phyloP scores from a whole-genome alignment of 2,113 vertebrate species.

The Epinephelus moara region DNA sequence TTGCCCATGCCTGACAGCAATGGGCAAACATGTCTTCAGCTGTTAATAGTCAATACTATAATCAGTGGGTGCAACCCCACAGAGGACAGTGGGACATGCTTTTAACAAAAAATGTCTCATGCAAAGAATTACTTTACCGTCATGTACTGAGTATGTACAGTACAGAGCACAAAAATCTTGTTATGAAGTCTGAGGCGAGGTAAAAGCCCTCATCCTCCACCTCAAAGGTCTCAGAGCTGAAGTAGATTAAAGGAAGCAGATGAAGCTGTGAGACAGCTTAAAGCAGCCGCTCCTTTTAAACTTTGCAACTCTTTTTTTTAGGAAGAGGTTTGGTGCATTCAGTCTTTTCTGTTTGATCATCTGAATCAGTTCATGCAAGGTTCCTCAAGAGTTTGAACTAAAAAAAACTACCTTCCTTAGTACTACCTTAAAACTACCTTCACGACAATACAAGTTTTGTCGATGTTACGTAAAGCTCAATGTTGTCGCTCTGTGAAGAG shows the following conservation, averaged over 20 bases:
- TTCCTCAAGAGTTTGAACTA: not conserved
- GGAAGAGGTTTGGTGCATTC: not conserved
- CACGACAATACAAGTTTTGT: not conserved
- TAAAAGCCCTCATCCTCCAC: constrained; percentile 18
- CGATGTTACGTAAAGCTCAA: not conserved
- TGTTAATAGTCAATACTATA: too few relatives aligned
- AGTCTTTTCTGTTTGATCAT: constrained; percentile 21
- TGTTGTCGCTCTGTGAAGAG: not conserved
- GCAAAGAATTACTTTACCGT: not conserved
- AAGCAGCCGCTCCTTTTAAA: constrained; percentile 1
- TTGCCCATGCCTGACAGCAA: too few relatives aligned
- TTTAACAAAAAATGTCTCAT: too few relatives aligned
- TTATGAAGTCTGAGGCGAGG: not conserved
- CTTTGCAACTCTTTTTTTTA: not conserved
- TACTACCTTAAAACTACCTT: too few relatives aligned
- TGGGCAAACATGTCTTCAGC: too few relatives aligned
- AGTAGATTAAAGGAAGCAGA: constrained; percentile 34
- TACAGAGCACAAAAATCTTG: not conserved
- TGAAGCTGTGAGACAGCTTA: not conserved
- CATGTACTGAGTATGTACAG: not conserved
- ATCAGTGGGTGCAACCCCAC: too few relatives aligned
- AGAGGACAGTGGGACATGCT: not conserved
- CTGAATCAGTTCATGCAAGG: not conserved
- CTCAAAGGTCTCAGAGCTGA: not conserved
- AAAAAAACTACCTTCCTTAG: not conserved